Evolutionary conservation across 2,797 vertebrate species (phyloP), one percentile per base, ranked within the genome.

Genomic region (Paedocypris micromegethes): DNA sequence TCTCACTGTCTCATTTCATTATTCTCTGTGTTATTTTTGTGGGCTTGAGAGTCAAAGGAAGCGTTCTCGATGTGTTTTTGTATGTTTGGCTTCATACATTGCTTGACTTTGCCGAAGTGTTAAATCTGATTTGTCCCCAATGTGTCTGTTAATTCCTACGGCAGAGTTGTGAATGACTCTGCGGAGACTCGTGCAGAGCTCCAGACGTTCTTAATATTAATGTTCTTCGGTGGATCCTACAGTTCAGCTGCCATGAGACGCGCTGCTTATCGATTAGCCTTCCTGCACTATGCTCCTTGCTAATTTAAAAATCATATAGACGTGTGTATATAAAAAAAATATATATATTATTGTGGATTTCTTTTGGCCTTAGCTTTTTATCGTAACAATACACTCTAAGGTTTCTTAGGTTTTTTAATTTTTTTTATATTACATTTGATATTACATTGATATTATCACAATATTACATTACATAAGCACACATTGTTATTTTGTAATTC

Each of bases 91-190:
- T 64, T 53, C 55, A 46, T 71, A 54, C 49, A 51, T 50, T 42
- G 41, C 46, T 60, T 54, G 57, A 68, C 66, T 68, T 68, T 68
- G 66, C 57, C 60, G 38, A 43, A 60, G 49, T 53, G 57, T 53
- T 68, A 68, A 70, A 68, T 49, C 58, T 60, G 66, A 68, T 68
- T 68, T 60, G 66, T 68, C 66, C 57, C 66, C 47, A 43, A 9
- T 37, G 68, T 70, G 54, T 56, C 58, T 49, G 61, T 57, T 23
- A 70, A 64, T 64, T 58, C 52, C 57, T 57, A 62, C 68, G 64
- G 58, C 60, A 70, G 52, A 70, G 68, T 51, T 53, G 41, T 46
- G 52, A 0, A 8, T 44, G 50, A 64, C 68, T 54, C 59, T 38
- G 41, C 39, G 44, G 68, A 70, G 61, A 70, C 50, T 9, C 50